Evolutionary conservation across 2,888 invertebrate species (phyloP).

Genomic region (Drosophila fungiperda): DNA sequence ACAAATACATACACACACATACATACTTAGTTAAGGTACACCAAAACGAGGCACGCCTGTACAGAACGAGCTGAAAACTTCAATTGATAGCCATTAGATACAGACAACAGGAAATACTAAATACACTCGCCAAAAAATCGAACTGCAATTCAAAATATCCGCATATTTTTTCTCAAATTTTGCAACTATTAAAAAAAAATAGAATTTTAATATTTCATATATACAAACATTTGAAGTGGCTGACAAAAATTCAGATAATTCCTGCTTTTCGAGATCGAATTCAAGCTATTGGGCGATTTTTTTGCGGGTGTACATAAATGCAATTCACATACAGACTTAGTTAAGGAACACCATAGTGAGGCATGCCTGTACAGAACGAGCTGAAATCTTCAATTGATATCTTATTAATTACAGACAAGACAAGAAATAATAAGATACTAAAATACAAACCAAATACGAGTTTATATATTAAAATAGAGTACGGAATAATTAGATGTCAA

Average conservation of each 20-base stretch:
- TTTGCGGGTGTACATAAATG: background rate
- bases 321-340: conserved; percentile 11
- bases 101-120: conserved; percentile 19
- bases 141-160: background rate
- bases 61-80: conserved; percentile 34
- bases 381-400: conserved; percentile 28
- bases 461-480: conserved; percentile 22
- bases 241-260: background rate
- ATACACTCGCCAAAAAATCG: conserved; percentile 11
- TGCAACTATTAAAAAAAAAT: background rate
- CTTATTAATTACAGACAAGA: conserved; percentile 19
- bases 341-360: conserved; percentile 58
- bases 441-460: conserved; percentile 2
- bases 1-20: background rate
- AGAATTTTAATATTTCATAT: background rate
- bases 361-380: conserved; percentile 61
- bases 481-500: conserved; percentile 19
- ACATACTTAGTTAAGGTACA: conserved; percentile 43
- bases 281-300: background rate
- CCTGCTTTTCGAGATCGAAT: no score
- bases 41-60: conserved; percentile 70
- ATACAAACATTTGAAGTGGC: background rate
- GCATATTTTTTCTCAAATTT: background rate
- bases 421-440: background rate
- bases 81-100: conserved; percentile 24